These are phyloP conservation scores for Podarcis siculus DNA, from an alignment of 2,797 vertebrate species.

Conservation along the genomic window DNA sequence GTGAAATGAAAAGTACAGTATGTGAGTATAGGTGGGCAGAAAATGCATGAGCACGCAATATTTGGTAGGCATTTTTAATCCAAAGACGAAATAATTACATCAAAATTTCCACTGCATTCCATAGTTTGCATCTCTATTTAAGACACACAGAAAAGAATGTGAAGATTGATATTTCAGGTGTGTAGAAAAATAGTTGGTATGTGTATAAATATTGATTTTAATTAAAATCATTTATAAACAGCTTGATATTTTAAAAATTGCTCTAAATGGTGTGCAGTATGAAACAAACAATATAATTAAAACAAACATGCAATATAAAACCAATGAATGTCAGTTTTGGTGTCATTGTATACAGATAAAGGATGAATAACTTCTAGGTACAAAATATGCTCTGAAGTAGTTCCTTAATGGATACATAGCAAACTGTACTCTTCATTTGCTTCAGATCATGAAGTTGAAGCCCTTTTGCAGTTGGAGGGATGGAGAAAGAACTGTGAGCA, in stretches of 20 bases:
- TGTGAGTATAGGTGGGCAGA: neutral
- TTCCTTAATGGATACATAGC: too few relatives aligned
- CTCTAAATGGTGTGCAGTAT: neutral
- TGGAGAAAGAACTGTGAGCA: too few relatives aligned
- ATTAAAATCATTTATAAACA: neutral
- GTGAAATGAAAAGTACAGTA: neutral
- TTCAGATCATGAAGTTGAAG: neutral
- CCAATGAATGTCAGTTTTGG: too few relatives aligned
- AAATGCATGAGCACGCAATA: neutral
- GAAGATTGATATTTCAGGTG: too few relatives aligned
- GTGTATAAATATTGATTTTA: neutral
- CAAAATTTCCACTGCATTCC: neutral
- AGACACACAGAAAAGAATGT: too few relatives aligned
- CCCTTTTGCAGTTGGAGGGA: neutral
- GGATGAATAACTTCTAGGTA: too few relatives aligned
- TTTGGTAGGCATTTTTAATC: neutral
- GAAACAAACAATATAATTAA: too few relatives aligned
- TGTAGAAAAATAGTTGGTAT: neutral
- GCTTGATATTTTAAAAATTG: neutral
- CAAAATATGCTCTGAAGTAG: too few relatives aligned
- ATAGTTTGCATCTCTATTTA: neutral
- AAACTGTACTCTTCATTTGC: neutral
- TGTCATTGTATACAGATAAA: too few relatives aligned
- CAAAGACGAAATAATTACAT: neutral
- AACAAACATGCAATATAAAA: too few relatives aligned